Percentiles rank a stretch among this genome's conserved stretches.
Evolutionary conservation across 2,113 vertebrate species (phyloP).

Genomic region (Solenodon paradoxus): DNA sequence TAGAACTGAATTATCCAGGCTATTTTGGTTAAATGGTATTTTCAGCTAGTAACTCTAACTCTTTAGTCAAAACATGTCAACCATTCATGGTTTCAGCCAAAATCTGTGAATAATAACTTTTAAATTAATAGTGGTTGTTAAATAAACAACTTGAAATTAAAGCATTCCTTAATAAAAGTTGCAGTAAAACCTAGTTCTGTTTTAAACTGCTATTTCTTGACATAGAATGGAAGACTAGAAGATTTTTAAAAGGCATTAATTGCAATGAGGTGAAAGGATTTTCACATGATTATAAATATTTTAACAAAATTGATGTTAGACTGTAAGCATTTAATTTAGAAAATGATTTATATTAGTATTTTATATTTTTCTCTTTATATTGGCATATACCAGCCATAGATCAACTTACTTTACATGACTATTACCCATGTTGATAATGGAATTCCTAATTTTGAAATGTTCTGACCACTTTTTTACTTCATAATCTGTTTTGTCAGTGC

Average conservation of each 20-base stretch:
- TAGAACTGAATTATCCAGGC: conserved; percentile 32
- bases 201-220: conserved; percentile 38
- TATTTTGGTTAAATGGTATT: conserved; percentile 46
- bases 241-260: not conserved
- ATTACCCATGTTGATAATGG: not conserved
- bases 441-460: not conserved
- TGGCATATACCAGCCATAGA: not conserved
- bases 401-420: not conserved
- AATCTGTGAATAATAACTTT: conserved; percentile 52
- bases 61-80: conserved; percentile 41
- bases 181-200: not conserved
- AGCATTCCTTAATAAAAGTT: conserved; percentile 38
- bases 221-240: not conserved
- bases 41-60: conserved; percentile 27
- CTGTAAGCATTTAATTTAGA: conserved; percentile 39
- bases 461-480: conserved; percentile 20
- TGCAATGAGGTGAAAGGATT: not conserved
- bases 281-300: not conserved
- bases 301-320: not conserved
- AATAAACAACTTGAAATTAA: conserved; percentile 53
- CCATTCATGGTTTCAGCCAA: conserved; percentile 45
- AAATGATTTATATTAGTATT: conserved; percentile 7
- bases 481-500: conserved; percentile 11
- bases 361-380: conserved; percentile 36
- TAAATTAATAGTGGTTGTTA: conserved; percentile 48